Evolutionary conservation across 2,113 vertebrate species (phyloP).

Genomic region (Madoqua kirkii): DNA sequence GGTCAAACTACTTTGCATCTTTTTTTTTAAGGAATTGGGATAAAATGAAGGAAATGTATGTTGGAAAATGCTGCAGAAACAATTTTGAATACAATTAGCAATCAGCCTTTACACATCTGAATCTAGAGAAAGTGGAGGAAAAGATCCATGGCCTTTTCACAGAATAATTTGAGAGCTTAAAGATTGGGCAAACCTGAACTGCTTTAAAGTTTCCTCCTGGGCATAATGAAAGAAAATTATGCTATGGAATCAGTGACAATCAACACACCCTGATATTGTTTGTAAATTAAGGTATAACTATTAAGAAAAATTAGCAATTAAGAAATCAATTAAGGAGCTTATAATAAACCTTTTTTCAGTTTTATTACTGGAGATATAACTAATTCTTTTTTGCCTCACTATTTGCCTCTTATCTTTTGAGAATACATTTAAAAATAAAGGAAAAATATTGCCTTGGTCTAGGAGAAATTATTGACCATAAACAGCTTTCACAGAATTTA

Average conservation of each 20-base stretch:
- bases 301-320: background rate
- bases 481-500: slow-evolving; percentile 13
- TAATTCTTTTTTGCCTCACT: background rate
- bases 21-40: background rate
- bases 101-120: background rate
- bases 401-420: background rate
- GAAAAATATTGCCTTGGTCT: background rate
- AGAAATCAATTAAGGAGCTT: background rate
- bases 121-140: background rate
- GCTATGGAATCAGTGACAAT: background rate
- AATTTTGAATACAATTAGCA: background rate
- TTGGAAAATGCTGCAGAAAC: background rate
- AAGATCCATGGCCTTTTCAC: background rate
- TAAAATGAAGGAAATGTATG: background rate
- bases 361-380: background rate
- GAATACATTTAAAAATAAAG: slow-evolving; percentile 14
- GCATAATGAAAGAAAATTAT: background rate
- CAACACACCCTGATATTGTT: background rate
- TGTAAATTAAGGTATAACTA: background rate
- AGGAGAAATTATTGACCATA: background rate
- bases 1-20: background rate
- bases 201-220: background rate
- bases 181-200: background rate
- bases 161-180: background rate
- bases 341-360: background rate